Evolutionary conservation across 2,797 vertebrate genomes (phyloP), one percentile per base, ranked within the genome.

Genomic region (Lepilemur septentrionalis): DNA sequence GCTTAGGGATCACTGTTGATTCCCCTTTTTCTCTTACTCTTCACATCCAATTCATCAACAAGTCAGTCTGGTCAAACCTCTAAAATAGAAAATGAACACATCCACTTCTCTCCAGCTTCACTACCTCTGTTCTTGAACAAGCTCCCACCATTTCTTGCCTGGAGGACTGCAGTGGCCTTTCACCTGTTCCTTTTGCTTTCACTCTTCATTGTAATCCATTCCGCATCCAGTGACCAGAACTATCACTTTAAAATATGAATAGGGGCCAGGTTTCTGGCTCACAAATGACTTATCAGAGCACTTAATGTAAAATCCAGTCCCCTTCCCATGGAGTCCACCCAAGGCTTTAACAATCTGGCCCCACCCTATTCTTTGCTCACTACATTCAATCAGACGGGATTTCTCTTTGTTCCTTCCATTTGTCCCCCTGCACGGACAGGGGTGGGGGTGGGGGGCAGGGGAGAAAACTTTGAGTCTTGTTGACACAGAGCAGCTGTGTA

Each of bases 21-120:
- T 93, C 20, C 75, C 32, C 48, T 61, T 91, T 46, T 72, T 86
- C 86, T 95, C 22, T 86, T 69, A 46, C 15, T 86, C 86, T 86
- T 97, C 65, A 83, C 20, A 91, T 57, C 48, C 17, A 94, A 82
- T 81, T 91, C 57, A 86, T 91, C 57, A 67, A 35, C 22, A 52
- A 78, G 63, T 76, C 69, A 70, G 52, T 80, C 46, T 5, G 2
- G 18, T 75, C 52, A 69, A 94, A 91, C 20, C n/a, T 80, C 59
- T 94, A 92, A 95, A 89, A 86, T 46, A 70, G 67, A 94, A 96
- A 95, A 81, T 20, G 89, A 87, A 90, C 80, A 57, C 43, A 18
- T 25, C 20, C 1, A 35, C 43, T 23, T 67, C 38, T 88, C 32
- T 79, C 43, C 43, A 57, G 23, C 69, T 63, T 59, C 2, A 52